Base-by-base conservation (phyloP, 2,113 vertebrate genomes). In the Sinocyclocheilus grahami region DNA sequence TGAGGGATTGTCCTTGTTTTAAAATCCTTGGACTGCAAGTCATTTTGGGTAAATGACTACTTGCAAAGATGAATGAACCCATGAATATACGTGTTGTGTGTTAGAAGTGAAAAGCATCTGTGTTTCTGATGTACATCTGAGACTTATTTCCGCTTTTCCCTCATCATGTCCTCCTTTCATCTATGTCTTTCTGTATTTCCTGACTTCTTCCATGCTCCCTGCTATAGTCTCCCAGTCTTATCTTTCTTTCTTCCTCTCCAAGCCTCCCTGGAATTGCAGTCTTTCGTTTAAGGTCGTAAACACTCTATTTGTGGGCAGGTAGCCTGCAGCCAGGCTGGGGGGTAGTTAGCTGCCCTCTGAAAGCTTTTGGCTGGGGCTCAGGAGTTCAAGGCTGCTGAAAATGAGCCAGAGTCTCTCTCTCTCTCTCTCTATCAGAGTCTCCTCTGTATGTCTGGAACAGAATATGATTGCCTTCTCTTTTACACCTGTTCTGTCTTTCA, bases 331-430 rank as follows among this genome's bases (percentile, higher is more conserved):
- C 22, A 8, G 18, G n/a, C 27, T 14, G 7, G 24, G 75, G 22
- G 42, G 75, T 53, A 14, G 74, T 24, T 51, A 48, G 46, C 24
- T 77, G 63, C 42, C 63, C 42, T 82, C 42, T 82, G 62, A 82
- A 82, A 82, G 80, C 78, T 82, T 51, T 82, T 82, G 62, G 62
- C 39, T 1, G 62, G 63, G 42, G 4, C 4, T 82, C 62, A 82
- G 24, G 80, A 51, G 60, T 69, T 82, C 63, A 82, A 82, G 63
- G 80, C 42, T 82, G 80, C n/a, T 69, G 81, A 30, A 48, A 37
- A 55, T 0, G 5, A 13, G 8, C 81, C 81, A 82, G 46, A 82
- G 46, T 67, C 63, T 82, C n/a, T 82, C 14, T 79, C 48, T 79
- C 48, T 78, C 16, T 55, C 53, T 55, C 14, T 55, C 53, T 77